These are phyloP conservation scores for Myotis planiceps DNA, from an alignment of 2,797 vertebrate species.

Conservation along the genomic window DNA sequence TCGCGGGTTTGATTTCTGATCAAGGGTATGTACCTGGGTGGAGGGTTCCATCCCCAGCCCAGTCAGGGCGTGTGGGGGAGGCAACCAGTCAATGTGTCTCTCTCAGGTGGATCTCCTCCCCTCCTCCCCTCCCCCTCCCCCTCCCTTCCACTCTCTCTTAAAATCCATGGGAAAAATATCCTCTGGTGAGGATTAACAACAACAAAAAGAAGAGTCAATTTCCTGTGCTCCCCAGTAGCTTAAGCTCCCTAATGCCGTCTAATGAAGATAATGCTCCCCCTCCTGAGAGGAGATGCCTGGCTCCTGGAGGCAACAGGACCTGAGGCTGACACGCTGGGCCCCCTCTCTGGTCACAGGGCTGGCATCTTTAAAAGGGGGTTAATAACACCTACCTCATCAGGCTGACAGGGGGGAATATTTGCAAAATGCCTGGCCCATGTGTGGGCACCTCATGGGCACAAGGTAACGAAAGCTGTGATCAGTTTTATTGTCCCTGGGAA, in stretches of 20 bases:
- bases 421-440: not conserved
- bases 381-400: not conserved
- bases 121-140: too few relatives aligned
- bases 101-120: too few relatives aligned
- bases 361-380: not conserved
- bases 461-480: not conserved
- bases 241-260: not conserved
- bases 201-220: not conserved
- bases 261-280: too few relatives aligned
- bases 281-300: not conserved
- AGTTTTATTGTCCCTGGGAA: not conserved
- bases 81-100: too few relatives aligned
- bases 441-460: not conserved
- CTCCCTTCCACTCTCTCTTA: too few relatives aligned
- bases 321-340: not conserved
- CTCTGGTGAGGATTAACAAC: too few relatives aligned
- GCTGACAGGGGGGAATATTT: not conserved
- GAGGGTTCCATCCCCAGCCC: too few relatives aligned
- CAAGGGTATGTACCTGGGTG: too few relatives aligned
- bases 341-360: not conserved
- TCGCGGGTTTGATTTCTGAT: too few relatives aligned
- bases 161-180: too few relatives aligned
- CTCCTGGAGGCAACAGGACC: not conserved
- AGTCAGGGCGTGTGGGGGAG: too few relatives aligned
- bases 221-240: not conserved